A percentile compares a stretch with the other conserved stretches of the same genome.
These are phyloP conservation scores for Tuberolachnus salignus DNA, from an alignment of 2,888 invertebrate species.

Conservation along the genomic window DNA sequence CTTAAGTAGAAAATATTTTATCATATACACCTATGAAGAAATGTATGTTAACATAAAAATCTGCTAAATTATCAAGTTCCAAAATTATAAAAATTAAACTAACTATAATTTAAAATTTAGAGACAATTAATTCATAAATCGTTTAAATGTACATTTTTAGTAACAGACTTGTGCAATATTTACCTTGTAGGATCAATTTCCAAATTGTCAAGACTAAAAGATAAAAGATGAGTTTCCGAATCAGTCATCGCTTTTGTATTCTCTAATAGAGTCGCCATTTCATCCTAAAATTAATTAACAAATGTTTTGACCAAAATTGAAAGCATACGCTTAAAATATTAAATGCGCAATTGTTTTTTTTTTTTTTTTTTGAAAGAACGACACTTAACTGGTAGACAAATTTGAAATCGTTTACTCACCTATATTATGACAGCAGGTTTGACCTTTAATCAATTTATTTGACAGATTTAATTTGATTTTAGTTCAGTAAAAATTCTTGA, in stretches of 20 bases:
- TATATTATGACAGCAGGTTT: not conserved
- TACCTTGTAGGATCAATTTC: constrained; percentile 60
- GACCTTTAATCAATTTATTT: not conserved
- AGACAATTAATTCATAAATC: too few species aligned
- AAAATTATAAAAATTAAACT: too few species aligned
- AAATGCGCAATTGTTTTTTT: constrained; percentile 31
- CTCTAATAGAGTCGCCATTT: constrained; percentile 46
- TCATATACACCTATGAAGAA: too few species aligned
- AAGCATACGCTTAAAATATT: not conserved
- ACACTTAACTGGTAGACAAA: not conserved
- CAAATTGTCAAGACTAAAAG: constrained; percentile 59
- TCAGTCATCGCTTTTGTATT: constrained; percentile 46
- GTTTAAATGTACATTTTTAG: too few species aligned
- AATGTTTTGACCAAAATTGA: not conserved
- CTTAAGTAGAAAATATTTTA: not conserved
- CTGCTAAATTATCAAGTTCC: too few species aligned
- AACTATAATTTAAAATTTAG: not conserved
- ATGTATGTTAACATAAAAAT: too few species aligned
- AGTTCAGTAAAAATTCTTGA: not conserved
- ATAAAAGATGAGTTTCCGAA: constrained; percentile 46
- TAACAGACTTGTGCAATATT: not conserved
- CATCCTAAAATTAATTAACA: constrained; percentile 15
- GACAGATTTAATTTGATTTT: not conserved
- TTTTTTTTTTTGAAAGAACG: not conserved
- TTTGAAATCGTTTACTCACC: not conserved